Evolutionary conservation across 2,888 invertebrate genomes (phyloP).

Genomic region (Tanypteryx hageni): DNA sequence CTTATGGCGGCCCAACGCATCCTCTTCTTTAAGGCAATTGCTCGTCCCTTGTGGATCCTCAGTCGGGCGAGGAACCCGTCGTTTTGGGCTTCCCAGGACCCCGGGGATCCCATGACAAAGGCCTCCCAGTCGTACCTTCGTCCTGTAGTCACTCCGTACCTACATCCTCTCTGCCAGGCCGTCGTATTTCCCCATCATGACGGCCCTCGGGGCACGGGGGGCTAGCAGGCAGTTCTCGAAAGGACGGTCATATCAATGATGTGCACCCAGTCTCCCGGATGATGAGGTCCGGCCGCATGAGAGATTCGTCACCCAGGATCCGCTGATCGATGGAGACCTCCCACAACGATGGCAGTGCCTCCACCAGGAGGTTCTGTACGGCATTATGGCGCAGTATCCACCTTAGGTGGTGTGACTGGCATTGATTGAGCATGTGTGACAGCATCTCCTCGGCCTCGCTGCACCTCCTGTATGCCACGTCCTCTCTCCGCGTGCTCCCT

Average conservation of each 20-base stretch:
- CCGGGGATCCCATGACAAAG: background rate
- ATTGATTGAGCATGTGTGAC: background rate
- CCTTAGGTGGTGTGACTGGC: background rate
- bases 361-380: background rate
- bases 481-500: background rate
- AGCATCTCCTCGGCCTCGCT: background rate
- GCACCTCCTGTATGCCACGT: background rate
- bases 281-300: background rate
- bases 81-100: too few relatives aligned
- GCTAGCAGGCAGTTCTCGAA: background rate
- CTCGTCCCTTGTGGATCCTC: too few relatives aligned
- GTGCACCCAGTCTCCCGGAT: background rate
- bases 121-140: background rate
- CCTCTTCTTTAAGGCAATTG: too few relatives aligned
- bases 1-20: too few relatives aligned
- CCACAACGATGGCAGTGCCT: background rate
- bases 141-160: background rate
- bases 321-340: too few relatives aligned
- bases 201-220: background rate
- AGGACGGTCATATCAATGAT: background rate
- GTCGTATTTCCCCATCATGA: background rate
- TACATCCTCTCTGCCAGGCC: background rate
- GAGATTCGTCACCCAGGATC: background rate
- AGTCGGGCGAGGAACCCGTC: too few relatives aligned
- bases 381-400: constrained; percentile 66